phyloP scores from a whole-genome alignment of 2,888 invertebrate genomes.

The Scaptomyza polygonia region DNA sequence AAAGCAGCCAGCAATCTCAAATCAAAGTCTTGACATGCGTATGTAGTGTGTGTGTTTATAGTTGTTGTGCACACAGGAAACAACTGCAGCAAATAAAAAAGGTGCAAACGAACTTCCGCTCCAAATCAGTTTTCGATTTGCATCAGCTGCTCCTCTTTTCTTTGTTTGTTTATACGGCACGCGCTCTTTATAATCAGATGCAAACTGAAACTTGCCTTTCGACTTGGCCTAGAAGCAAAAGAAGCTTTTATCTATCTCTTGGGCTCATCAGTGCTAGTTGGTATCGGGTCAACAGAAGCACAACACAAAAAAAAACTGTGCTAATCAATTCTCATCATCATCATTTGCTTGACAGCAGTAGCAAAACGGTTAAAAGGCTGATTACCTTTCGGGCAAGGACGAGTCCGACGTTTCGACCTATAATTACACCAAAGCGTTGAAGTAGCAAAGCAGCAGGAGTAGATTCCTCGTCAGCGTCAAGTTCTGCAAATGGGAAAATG shows the following conservation, averaged over 20 bases:
- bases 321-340: conserved; percentile 76
- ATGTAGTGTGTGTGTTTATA: conserved; percentile 22
- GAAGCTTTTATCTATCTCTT: conserved; percentile 1
- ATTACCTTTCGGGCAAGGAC: conserved; percentile 53
- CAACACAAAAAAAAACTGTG: neutral
- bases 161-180: conserved; percentile 46
- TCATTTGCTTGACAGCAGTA: conserved; percentile 44
- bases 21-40: conserved; percentile 37
- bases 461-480: conserved; percentile 10
- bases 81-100: conserved; percentile 59
- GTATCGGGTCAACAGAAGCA: neutral
- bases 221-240: conserved; percentile 5
- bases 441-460: conserved; percentile 11
- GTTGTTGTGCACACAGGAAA: conserved; percentile 72
- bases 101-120: conserved; percentile 83
- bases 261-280: conserved; percentile 15
- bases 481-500: conserved; percentile 56
- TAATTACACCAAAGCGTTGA: conserved; percentile 45
- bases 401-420: conserved; percentile 41
- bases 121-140: conserved; percentile 80
- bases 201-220: conserved; percentile 21
- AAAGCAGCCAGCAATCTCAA: conserved; percentile 45
- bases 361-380: conserved; percentile 69
- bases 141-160: conserved; percentile 36
- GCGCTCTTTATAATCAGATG: conserved; percentile 51